Conservation (phyloP, 2,797 vertebrate species). For the Mallotus villosus region DNA sequence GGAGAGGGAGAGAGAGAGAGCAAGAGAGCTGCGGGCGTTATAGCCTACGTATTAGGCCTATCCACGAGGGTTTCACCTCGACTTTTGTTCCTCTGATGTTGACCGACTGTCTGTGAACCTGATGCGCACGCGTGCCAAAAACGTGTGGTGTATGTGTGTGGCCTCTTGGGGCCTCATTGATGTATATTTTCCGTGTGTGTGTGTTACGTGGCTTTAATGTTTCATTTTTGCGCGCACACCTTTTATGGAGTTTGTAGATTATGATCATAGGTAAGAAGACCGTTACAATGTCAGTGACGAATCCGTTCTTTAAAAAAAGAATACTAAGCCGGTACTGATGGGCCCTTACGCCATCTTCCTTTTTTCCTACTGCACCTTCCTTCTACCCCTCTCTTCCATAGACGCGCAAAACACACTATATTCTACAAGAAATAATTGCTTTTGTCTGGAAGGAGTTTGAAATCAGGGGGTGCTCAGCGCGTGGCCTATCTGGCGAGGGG, state of each 20-base stretch:
- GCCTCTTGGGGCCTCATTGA: no score
- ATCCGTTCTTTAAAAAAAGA: conserved; percentile 54
- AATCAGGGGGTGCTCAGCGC: conserved; percentile 66
- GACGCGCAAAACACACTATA: conserved; percentile 73
- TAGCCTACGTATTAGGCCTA: not conserved
- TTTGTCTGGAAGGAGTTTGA: conserved; percentile 88
- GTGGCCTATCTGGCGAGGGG: conserved; percentile 61
- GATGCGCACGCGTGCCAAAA: not conserved
- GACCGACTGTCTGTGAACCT: not conserved
- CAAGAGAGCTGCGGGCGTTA: not conserved
- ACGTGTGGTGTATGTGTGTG: conserved; percentile 9
- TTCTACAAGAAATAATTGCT: conserved; percentile 84
- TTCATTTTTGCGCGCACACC: not conserved
- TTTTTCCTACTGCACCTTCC: conserved; percentile 62
- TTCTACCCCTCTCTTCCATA: conserved; percentile 40
- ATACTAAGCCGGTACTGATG: conserved; percentile 66
- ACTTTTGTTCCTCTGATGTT: not conserved
- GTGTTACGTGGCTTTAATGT: conserved; percentile 9
- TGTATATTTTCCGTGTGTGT: conserved; percentile 5
- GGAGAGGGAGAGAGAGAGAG: no score
- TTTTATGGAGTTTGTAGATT: conserved; percentile 21
- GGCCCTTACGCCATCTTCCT: conserved; percentile 63
- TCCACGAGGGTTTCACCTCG: not conserved
- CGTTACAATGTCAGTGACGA: conserved; percentile 38
- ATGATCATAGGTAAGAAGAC: conserved; percentile 36